phyloP scores from a whole-genome alignment of 2,888 invertebrate species.

The Oxyscelio sp. region DNA sequence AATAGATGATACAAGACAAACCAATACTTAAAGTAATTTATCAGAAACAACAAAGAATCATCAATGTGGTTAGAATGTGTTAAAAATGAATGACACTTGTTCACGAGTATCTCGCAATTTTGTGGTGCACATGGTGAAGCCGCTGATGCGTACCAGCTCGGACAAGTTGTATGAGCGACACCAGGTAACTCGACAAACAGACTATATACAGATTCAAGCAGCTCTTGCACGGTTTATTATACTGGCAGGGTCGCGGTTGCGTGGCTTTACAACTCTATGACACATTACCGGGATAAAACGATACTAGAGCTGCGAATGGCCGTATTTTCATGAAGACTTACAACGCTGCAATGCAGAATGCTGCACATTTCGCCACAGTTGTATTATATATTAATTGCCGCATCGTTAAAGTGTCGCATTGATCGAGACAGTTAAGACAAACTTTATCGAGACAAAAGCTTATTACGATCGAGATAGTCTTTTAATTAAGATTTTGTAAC shows the following conservation, averaged over 20 bases:
- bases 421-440: conserved; percentile 42
- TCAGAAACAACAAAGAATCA: not conserved
- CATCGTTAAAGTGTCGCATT: conserved; percentile 31
- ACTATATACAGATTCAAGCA: conserved; percentile 41
- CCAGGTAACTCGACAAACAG: conserved; percentile 46
- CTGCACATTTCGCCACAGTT: conserved; percentile 32
- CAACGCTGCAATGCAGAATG: conserved; percentile 43
- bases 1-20: too few species aligned
- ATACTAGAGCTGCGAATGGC: conserved; percentile 34
- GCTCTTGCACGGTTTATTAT: conserved; percentile 43
- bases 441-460: conserved; percentile 36
- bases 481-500: conserved; percentile 45
- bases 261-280: conserved; percentile 62
- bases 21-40: conserved; percentile 10
- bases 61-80: conserved; percentile 22
- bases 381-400: conserved; percentile 49
- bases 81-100: conserved; percentile 32
- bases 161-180: conserved; percentile 23
- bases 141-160: conserved; percentile 28
- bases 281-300: conserved; percentile 51
- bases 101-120: conserved; percentile 38
- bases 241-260: conserved; percentile 48
- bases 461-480: conserved; percentile 31
- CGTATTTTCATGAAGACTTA: conserved; percentile 41
- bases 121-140: conserved; percentile 29